Evolutionary conservation across 2,888 invertebrate genomes (phyloP), one percentile per base, ranked within the genome.

Genomic region (Latrodectus hesperus): DNA sequence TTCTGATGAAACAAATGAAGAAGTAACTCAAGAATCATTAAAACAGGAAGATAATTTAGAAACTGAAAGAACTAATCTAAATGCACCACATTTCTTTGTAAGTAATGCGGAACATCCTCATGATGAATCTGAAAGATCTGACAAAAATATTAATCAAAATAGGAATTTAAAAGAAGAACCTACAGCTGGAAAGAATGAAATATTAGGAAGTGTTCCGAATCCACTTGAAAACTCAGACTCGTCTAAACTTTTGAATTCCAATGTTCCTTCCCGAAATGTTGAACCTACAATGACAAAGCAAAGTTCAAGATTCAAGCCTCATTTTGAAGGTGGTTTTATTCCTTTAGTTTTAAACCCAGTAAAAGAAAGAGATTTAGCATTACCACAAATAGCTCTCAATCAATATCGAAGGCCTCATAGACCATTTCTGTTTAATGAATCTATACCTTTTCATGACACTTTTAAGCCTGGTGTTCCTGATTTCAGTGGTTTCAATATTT

Each of bases 391-490:
- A 38, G 67, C 76, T 12, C 74, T 76, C n/a, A 76, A 73, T 12
- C 77, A 77, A 17, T 55, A 74, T 17, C 68, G 74, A 53, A 89
- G 88, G 60, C 87, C 87, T 68, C 74, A 77, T 22, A 82, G 82
- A n/a, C 89, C 89, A 22, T 88, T 89, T 16, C 89, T 89, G 11
- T 90, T 90, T 55, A 89, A 90, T 73, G 86, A 89, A 38, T 90
- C 90, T 11, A 83, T 90, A 12, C 90, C 90, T 5, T 90, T 90
- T 65, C 90, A 90, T 55, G 87, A 89, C 5, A 88, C 89, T 51
- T 90, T 90, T 76, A 90, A 90, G 77, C 90, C 90, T 11, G 90
- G 90, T 14, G 84, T 88, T 38, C 90, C 90, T 5, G 90, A 90
- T 81, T 90, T 89, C 78, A 90, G 90, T 17, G 90, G 90, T 16